These are phyloP conservation scores for Megalonaias nervosa DNA, from an alignment of 1,140 invertebrate species.

Conservation along the genomic window DNA sequence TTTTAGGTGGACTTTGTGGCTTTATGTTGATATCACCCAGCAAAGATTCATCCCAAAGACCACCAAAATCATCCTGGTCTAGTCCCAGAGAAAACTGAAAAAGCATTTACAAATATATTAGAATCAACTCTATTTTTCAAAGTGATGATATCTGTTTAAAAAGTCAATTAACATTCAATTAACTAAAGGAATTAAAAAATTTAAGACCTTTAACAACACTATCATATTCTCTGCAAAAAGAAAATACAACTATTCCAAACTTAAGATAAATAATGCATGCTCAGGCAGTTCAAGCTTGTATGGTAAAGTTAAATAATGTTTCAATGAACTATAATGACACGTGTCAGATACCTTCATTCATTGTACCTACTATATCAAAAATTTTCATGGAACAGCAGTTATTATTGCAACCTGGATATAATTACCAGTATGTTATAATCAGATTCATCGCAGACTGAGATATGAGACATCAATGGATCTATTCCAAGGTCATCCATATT, in stretches of 20 bases:
- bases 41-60: constrained; percentile 36
- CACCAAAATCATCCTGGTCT: constrained; percentile 39
- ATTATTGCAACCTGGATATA: background rate
- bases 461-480: too few relatives aligned
- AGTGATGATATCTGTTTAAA: background rate
- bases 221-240: background rate
- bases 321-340: background rate
- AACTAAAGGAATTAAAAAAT: background rate
- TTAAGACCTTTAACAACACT: background rate
- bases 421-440: background rate
- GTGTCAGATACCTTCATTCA: background rate
- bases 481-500: too few relatives aligned
- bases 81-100: constrained; percentile 54
- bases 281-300: background rate
- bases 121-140: background rate
- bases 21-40: constrained; percentile 14
- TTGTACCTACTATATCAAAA: background rate
- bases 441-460: too few relatives aligned
- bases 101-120: constrained; percentile 1
- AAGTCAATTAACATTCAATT: background rate
- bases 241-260: constrained; percentile 24
- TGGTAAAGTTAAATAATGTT: background rate
- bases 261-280: constrained; percentile 8
- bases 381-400: background rate
- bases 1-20: constrained; percentile 19